phyloP scores from a whole-genome alignment of 2,113 vertebrate species.

The Grammomys surdaster region DNA sequence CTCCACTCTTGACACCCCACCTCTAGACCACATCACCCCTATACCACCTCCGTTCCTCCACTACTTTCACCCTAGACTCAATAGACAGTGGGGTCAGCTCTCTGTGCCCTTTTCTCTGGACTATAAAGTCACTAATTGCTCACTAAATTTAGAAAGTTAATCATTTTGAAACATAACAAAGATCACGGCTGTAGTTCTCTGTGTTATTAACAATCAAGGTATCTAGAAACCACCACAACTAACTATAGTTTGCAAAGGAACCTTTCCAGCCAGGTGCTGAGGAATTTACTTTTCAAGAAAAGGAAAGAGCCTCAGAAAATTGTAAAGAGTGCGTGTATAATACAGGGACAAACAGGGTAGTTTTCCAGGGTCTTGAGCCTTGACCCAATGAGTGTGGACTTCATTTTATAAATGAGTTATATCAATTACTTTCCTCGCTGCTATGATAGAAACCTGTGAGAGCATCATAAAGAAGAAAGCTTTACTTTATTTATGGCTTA shows the following conservation, averaged over 20 bases:
- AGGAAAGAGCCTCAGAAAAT: not conserved
- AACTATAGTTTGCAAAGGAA: not conserved
- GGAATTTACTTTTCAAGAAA: not conserved
- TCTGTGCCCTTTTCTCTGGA: not conserved
- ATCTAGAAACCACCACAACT: not conserved
- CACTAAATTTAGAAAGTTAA: slow-evolving; percentile 11
- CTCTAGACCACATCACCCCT: not conserved
- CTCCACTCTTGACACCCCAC: not conserved
- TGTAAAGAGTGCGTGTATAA: not conserved
- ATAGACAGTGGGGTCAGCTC: fast-evolving
- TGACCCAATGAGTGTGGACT: not conserved
- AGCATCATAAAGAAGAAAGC: not conserved
- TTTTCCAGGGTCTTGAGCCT: not conserved
- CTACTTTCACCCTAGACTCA: not conserved
- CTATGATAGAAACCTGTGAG: not conserved
- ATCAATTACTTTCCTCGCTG: not conserved
- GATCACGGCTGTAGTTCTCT: not conserved
- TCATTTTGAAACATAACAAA: not conserved
- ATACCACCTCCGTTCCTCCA: not conserved
- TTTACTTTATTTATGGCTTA: not conserved
- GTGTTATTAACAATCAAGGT: not conserved
- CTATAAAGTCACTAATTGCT: not conserved
- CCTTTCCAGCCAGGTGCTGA: not conserved
- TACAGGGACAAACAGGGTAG: not conserved
- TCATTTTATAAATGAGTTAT: not conserved